Conservation (phyloP, 2,888 invertebrate genomes). For the Nephrotoma flavescens region DNA sequence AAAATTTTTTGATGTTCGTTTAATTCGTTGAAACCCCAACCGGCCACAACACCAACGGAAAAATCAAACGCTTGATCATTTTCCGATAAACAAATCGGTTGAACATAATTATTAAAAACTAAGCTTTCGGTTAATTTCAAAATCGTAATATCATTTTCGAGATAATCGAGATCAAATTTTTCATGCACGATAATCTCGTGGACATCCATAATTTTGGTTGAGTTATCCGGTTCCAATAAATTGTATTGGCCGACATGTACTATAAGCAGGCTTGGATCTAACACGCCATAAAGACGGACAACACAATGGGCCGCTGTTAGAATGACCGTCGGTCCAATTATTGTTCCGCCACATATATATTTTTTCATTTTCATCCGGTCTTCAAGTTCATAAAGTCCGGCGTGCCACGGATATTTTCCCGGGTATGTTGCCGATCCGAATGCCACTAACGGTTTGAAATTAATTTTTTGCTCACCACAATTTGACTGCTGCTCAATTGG, state of each 20-base stretch:
- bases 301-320: not conserved
- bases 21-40: not conserved
- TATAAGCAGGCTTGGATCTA: not conserved
- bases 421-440: not conserved
- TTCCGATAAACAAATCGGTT: not conserved
- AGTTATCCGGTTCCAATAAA: not conserved
- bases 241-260: not conserved
- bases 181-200: not conserved
- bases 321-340: not conserved
- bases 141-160: not conserved
- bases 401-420: not conserved
- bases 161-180: not conserved
- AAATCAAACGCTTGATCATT: not conserved
- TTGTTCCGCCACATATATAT: not conserved
- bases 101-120: not conserved
- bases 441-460: not conserved
- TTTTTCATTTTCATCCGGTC: not conserved
- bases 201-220: not conserved
- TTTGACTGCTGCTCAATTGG: not conserved
- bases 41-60: not conserved
- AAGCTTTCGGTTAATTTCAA: not conserved
- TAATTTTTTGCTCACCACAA: not conserved
- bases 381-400: not conserved
- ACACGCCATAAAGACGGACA: not conserved
- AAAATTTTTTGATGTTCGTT: not conserved